Evolutionary conservation across 2,888 invertebrate species (phyloP).

Genomic region (Stenolophus ochropezus): DNA sequence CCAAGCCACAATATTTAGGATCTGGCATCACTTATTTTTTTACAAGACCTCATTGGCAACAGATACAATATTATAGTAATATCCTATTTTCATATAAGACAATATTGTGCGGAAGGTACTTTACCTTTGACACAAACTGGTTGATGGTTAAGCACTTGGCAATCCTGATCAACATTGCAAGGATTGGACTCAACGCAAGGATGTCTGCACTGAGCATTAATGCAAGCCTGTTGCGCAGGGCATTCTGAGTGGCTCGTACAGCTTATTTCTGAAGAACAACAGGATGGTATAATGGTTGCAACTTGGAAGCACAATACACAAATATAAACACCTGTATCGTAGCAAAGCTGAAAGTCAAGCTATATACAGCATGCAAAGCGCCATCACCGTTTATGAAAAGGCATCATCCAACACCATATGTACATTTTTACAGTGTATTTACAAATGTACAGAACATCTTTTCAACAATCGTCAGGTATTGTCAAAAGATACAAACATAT

Average conservation of each 20-base stretch:
- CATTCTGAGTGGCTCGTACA: slow-evolving; percentile 89
- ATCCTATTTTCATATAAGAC: no score
- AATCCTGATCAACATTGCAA: slow-evolving; percentile 84
- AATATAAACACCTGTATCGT: slow-evolving; percentile 12
- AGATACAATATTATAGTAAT: no score
- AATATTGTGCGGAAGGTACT: background rate
- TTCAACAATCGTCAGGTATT: background rate
- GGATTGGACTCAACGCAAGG: slow-evolving; percentile 86
- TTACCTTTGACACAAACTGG: slow-evolving; percentile 89
- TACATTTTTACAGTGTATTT: slow-evolving; percentile 52
- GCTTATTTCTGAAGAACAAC: slow-evolving; percentile 79
- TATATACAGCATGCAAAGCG: slow-evolving; percentile 54
- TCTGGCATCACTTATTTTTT: no score
- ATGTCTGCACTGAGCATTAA: slow-evolving; percentile 86
- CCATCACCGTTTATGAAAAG: slow-evolving; percentile 50
- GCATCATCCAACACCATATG: slow-evolving; percentile 55
- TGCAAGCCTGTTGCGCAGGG: slow-evolving; percentile 84
- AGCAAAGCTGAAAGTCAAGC: slow-evolving; percentile 57
- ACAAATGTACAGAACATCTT: slow-evolving; percentile 30
- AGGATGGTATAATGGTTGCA: background rate
- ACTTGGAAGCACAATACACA: slow-evolving; percentile 7
- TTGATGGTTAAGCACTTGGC: slow-evolving; percentile 88
- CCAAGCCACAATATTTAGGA: no score
- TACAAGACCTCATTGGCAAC: no score
- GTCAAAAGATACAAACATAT: background rate